Evolutionary conservation across 2,113 vertebrate genomes (phyloP).

Genomic region (Tragulus kanchil): DNA sequence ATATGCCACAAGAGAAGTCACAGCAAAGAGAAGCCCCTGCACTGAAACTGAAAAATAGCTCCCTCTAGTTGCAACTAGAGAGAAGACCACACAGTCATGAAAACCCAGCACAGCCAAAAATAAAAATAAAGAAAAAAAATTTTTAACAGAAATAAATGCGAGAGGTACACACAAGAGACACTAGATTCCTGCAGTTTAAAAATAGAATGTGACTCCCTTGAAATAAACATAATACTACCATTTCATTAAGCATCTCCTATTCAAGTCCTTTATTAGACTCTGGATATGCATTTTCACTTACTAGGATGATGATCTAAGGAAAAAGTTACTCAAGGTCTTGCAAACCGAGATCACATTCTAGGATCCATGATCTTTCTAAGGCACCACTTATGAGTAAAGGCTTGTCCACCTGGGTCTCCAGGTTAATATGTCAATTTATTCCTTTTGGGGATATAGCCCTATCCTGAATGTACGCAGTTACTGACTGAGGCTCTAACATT

Average conservation of each 20-base stretch:
- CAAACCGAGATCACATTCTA: neutral
- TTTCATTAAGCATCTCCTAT: neutral
- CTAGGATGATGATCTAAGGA: neutral
- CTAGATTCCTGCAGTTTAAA: neutral
- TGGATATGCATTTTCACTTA: neutral
- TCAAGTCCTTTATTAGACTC: neutral
- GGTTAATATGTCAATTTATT: neutral
- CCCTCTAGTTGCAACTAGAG: neutral
- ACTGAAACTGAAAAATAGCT: neutral
- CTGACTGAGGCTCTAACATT: neutral
- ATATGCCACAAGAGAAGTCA: neutral
- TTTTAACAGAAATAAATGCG: neutral
- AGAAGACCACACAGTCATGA: neutral
- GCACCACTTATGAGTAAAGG: neutral
- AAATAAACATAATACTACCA: neutral
- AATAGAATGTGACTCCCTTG: neutral
- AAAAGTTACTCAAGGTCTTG: neutral
- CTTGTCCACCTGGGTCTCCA: neutral
- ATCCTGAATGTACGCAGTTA: neutral
- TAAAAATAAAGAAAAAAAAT: neutral
- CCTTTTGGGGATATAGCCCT: neutral
- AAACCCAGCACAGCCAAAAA: neutral
- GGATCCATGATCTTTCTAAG: neutral
- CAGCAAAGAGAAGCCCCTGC: neutral
- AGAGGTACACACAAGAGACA: neutral